Conservation (phyloP, 1,140 invertebrate species). For the Pseudomyrmex dendroicus region DNA sequence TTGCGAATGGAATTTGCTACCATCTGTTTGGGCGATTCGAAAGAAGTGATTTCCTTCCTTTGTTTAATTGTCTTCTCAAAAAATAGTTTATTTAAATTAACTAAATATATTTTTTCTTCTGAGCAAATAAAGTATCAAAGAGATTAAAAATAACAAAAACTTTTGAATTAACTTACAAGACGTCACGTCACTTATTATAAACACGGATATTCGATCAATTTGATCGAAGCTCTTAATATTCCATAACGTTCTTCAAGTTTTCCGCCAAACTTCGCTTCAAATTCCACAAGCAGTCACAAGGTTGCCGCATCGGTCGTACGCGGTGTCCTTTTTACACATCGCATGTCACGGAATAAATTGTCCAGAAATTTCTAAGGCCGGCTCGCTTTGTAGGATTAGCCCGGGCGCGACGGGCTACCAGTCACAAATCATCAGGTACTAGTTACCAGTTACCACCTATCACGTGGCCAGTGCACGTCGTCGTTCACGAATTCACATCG, state of each 20-base stretch:
- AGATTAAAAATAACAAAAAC: neutral
- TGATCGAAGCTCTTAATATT: neutral
- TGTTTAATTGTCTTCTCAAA: neutral
- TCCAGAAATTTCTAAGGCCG: conserved; percentile 78
- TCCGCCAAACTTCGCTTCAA: neutral
- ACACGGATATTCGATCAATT: no score
- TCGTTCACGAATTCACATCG: neutral
- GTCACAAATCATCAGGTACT: conserved; percentile 78
- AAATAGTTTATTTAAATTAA: no score
- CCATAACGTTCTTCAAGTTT: neutral
- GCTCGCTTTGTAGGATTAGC: conserved; percentile 79
- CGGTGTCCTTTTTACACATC: conserved; percentile 62
- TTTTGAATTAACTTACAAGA: neutral
- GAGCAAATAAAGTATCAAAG: neutral
- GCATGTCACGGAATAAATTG: conserved; percentile 77
- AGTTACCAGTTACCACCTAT: conserved; percentile 77
- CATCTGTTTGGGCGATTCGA: neutral
- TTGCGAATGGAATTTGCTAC: neutral
- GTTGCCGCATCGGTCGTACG: conserved; percentile 29
- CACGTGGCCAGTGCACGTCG: conserved; percentile 39
- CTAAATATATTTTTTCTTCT: neutral
- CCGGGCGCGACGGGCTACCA: conserved; percentile 72
- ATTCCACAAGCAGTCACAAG: conserved; percentile 40
- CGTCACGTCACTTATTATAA: neutral
- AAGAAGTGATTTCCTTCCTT: conserved; percentile 8